Base-by-base conservation (phyloP, 1,140 invertebrate species). In the Pseudomyrmex gracilis region DNA sequence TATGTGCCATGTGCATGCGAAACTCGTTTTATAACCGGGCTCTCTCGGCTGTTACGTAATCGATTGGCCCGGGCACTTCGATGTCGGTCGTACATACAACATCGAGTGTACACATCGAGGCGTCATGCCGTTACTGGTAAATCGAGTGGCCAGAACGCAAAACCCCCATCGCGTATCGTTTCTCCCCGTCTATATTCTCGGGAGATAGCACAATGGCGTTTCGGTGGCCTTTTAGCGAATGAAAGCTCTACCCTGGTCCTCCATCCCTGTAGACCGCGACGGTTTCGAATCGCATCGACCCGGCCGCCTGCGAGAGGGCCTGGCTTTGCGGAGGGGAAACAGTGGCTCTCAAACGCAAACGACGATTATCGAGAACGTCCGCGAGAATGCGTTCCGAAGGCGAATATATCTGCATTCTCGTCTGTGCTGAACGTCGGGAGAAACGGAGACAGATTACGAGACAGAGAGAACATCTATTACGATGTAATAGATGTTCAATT, bases 121-220 rank as follows among this genome's bases (percentile, higher is more conserved):
- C 66, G 78, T 70, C 43, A 82, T 70, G 71, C 58, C 66, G 82
- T 60, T 83, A 24, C 68, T 10, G 17, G 86, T 80, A 83, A 86
- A 85, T 89, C 78, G 77, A 83, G 70, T 34, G 78, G 76, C 73
- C 58, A 84, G 83, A 89, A 84, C 85, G 68, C 73, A 63, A 43
- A 34, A 34, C 7, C 7, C 34, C 51, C 22, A 70, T 84, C 86
- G 64, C 57, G 53, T 82, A 64, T 82, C 80, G 20, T 53, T 47
- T 57, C 34, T 34, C 43, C 15, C 73, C 53, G 51, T 47, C 20
- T 63, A 13, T 20, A 63, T 24, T 34, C 80, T 70, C 68, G 20
- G 57, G 49, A 66, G 61, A 87, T 71, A 71, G 76, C 47, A 68
- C 64, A 88, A 82, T 63, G 58, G 73, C 64, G 43, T 84, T 85